A percentile compares a stretch with the other conserved stretches of the same genome.
Conservation (phyloP, 2,888 invertebrate genomes). For the Cistogaster globosa region DNA sequence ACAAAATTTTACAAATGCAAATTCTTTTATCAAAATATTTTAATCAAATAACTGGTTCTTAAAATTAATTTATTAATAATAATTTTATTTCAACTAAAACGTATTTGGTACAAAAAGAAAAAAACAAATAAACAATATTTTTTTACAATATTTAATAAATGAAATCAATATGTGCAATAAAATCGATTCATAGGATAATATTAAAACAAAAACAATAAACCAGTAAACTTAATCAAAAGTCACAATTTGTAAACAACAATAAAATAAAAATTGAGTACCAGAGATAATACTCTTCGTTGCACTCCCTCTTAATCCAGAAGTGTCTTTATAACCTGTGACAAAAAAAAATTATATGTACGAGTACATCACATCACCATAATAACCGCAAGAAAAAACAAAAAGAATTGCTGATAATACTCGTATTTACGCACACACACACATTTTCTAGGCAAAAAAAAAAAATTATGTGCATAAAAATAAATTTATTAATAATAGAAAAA, state of each 20-base stretch:
- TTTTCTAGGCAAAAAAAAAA: neutral
- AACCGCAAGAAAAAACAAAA: neutral
- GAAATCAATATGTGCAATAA: conserved; percentile 62
- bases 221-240: conserved; percentile 61
- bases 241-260: conserved; percentile 21
- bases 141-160: conserved; percentile 39
- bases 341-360: conserved; percentile 7
- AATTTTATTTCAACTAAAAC: conserved; percentile 32
- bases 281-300: conserved; percentile 25
- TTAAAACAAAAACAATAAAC: conserved; percentile 37
- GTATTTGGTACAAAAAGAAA: conserved; percentile 47
- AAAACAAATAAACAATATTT: conserved; percentile 15
- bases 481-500: conserved; percentile 10
- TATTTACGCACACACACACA: conserved; percentile 7
- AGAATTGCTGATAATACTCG: conserved; percentile 8
- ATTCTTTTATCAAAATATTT: conserved; percentile 9
- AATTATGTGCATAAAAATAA: neutral
- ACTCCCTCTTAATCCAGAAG: conserved; percentile 50
- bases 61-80: neutral
- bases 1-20: conserved; percentile 29
- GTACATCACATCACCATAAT: conserved; percentile 9
- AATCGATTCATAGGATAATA: conserved; percentile 55
- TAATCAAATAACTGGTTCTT: conserved; percentile 55
- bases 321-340: conserved; percentile 59
- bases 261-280: neutral